Percentiles rank a stretch among this genome's conserved stretches.
These are phyloP conservation scores for Microplitis deprimator DNA, from an alignment of 2,888 invertebrate genomes.

Conservation along the genomic window DNA sequence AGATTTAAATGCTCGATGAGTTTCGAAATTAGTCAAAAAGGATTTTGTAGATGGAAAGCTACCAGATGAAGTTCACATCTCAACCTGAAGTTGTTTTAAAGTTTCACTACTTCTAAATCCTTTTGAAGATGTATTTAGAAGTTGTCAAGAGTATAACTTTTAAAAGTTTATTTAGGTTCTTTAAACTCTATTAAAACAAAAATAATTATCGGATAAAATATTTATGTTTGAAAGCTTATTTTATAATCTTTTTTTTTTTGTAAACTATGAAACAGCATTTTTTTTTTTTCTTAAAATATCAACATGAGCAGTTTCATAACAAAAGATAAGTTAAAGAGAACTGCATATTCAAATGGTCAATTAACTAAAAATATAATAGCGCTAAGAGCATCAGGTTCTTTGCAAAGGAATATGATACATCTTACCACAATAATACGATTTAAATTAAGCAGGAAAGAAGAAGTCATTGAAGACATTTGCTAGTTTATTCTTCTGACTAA, in stretches of 20 bases:
- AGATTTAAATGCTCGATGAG: not conserved
- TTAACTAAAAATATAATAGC: not conserved
- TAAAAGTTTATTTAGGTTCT: not conserved
- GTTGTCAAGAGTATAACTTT: not conserved
- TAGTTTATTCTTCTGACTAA: conserved; percentile 47
- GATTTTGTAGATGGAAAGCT: not conserved
- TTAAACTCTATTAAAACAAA: not conserved
- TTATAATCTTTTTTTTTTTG: not conserved
- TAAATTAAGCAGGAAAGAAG: not conserved
- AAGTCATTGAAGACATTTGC: not conserved
- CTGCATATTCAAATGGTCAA: not conserved
- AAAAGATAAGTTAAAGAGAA: not conserved
- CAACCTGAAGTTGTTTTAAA: not conserved
- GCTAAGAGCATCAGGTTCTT: not conserved
- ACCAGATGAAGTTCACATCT: not conserved
- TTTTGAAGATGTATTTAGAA: not conserved
- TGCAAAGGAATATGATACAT: not conserved
- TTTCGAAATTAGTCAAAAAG: not conserved
- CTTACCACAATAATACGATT: not conserved
- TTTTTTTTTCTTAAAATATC: too few relatives aligned
- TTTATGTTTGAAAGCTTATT: too few relatives aligned
- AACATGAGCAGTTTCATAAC: too few relatives aligned
- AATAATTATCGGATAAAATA: not conserved
- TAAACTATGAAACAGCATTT: not conserved
- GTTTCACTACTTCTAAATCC: not conserved